phyloP scores from a whole-genome alignment of 2,797 vertebrate species.

The Thunnus albacares region DNA sequence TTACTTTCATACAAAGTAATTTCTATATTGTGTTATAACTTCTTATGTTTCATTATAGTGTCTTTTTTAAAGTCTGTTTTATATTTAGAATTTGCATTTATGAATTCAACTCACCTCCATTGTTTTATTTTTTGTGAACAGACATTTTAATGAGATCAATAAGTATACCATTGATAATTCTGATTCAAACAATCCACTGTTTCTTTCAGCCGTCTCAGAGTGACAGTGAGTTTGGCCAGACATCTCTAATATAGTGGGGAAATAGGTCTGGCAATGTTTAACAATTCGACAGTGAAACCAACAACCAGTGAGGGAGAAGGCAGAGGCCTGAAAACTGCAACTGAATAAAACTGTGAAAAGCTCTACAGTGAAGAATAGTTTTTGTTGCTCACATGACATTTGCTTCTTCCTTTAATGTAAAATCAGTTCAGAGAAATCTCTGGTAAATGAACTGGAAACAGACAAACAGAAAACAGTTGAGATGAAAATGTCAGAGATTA shows the following conservation, averaged over 20 bases:
- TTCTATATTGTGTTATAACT: not conserved
- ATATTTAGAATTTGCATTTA: not conserved
- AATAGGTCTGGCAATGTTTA: not conserved
- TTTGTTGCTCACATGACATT: not conserved
- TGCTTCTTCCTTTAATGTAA: not conserved
- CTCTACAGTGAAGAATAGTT: not conserved
- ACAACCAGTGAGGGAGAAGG: not conserved
- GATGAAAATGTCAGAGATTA: conserved; percentile 22
- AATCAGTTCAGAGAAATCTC: not conserved
- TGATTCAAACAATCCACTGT: conserved; percentile 20
- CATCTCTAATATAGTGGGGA: conserved; percentile 9
- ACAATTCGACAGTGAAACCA: conserved; percentile 5
- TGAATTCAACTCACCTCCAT: not conserved
- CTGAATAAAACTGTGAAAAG: conserved; percentile 4
- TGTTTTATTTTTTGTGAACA: not conserved
- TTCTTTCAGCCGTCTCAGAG: conserved; percentile 28
- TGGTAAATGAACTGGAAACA: conserved; percentile 2
- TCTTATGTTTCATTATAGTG: not conserved
- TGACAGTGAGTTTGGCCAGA: conserved; percentile 29
- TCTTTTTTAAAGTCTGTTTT: not conserved
- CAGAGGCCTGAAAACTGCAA: conserved; percentile 4
- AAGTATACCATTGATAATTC: conserved; percentile 22
- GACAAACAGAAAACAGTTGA: conserved; percentile 13
- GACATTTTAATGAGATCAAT: conserved; percentile 5
- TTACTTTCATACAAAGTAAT: not conserved